phyloP scores from a whole-genome alignment of 2,888 invertebrate genomes.

The Coleophora deauratella region DNA sequence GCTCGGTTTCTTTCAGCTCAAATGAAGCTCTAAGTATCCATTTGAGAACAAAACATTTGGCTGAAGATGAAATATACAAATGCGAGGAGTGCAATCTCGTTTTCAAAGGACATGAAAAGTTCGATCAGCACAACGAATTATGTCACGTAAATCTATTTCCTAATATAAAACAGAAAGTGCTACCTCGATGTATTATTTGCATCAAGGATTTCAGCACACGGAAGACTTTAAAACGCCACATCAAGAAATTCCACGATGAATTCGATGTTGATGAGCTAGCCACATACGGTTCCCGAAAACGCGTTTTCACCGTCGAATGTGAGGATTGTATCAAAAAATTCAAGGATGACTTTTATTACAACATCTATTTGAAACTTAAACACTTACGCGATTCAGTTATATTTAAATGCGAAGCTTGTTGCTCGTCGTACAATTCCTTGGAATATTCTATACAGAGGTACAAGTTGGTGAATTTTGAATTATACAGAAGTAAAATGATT shows the following conservation, averaged over 20 bases:
- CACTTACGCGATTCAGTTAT: constrained; percentile 32
- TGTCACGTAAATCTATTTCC: constrained; percentile 28
- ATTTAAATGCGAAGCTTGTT: constrained; percentile 43
- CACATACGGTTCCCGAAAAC: constrained; percentile 30
- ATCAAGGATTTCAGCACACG: constrained; percentile 56
- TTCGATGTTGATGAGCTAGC: constrained; percentile 48
- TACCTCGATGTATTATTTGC: constrained; percentile 49
- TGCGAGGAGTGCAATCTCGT: constrained; percentile 53
- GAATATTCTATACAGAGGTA: constrained; percentile 45
- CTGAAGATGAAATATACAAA: constrained; percentile 51
- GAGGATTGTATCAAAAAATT: constrained; percentile 43
- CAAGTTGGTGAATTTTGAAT: constrained; percentile 26
- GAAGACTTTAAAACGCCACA: constrained; percentile 52
- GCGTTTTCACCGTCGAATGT: constrained; percentile 38
- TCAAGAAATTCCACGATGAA: constrained; percentile 50
- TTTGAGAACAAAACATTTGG: constrained; percentile 42
- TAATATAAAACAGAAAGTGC: constrained; percentile 26
- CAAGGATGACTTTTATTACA: constrained; percentile 33
- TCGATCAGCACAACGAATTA: constrained; percentile 40
- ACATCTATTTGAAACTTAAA: constrained; percentile 32
- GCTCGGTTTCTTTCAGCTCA: constrained; percentile 46
- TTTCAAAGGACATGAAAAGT: constrained; percentile 46
- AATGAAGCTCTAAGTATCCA: constrained; percentile 44
- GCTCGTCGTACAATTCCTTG: constrained; percentile 30
- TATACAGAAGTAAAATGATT: constrained; percentile 36